Percentiles rank a stretch among this genome's conserved stretches.
Evolutionary conservation across 2,888 invertebrate genomes (phyloP).

Genomic region (Tinea trinotella): DNA sequence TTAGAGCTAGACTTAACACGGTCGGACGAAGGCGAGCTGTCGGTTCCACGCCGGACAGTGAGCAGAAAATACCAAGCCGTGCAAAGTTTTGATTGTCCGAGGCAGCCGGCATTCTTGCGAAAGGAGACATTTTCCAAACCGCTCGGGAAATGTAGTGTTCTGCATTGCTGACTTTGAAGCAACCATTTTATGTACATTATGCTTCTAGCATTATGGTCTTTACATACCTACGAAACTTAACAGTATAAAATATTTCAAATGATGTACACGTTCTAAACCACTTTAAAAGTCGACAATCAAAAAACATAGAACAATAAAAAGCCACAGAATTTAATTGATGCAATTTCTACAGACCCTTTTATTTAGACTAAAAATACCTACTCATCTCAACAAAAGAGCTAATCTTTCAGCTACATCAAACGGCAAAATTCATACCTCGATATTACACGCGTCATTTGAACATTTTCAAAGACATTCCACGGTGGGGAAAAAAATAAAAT

Average conservation of each 20-base stretch:
- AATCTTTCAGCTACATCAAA: conserved; percentile 63
- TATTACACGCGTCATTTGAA: conserved; percentile 70
- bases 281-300: conserved; percentile 1
- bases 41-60: conserved; percentile 43
- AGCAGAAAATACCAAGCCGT: conserved; percentile 63
- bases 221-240: neutral
- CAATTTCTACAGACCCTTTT: conserved; percentile 32
- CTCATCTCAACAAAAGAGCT: conserved; percentile 52
- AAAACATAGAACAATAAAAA: conserved; percentile 1
- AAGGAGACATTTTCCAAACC: conserved; percentile 28
- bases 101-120: conserved; percentile 66
- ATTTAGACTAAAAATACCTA: conserved; percentile 51
- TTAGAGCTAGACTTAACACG: conserved; percentile 14
- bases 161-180: conserved; percentile 13
- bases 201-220: no score
- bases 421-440: conserved; percentile 51
- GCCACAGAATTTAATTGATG: conserved; percentile 22
- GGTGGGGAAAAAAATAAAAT: conserved; percentile 64
- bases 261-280: neutral
- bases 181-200: conserved; percentile 1
- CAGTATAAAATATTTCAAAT: neutral
- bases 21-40: conserved; percentile 11
- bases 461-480: conserved; percentile 67
- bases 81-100: conserved; percentile 72
- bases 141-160: conserved; percentile 14